Evolutionary conservation across 2,888 invertebrate species (phyloP).

Genomic region (Megamerina dolium): DNA sequence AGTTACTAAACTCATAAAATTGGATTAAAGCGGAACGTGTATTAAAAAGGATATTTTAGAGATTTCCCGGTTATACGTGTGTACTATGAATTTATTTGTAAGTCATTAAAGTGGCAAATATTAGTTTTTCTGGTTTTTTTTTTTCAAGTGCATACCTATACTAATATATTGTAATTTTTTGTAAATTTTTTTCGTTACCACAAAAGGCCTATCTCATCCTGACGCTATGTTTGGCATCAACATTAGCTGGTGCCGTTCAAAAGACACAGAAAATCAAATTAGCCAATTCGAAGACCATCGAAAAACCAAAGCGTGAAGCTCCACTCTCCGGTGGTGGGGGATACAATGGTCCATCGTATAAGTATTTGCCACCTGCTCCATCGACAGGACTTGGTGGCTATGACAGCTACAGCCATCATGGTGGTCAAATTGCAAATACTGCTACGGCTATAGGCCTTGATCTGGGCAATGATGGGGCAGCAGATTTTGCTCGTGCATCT

Average conservation of each 20-base stretch:
- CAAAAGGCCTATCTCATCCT: too few relatives aligned
- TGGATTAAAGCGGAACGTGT: too few relatives aligned
- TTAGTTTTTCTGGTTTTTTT: too few relatives aligned
- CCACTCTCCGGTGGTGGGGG: constrained; percentile 26
- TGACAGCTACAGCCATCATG: constrained; percentile 16
- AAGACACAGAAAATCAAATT: constrained; percentile 7
- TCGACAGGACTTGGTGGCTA: constrained; percentile 6
- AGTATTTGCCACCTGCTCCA: constrained; percentile 33
- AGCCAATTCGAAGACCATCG: too few relatives aligned
- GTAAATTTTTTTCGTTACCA: neutral
- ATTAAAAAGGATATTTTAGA: too few relatives aligned
- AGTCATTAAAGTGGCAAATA: too few relatives aligned
- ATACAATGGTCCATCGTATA: constrained; percentile 38
- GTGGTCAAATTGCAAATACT: constrained; percentile 13
- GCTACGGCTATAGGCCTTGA: constrained; percentile 21
- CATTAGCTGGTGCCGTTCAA: constrained; percentile 12
- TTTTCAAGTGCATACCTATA: neutral
- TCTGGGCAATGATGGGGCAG: constrained; percentile 14
- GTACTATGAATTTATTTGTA: constrained; percentile 18
- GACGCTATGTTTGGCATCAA: too few relatives aligned
- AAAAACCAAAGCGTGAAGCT: constrained; percentile 35
- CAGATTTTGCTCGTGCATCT: too few relatives aligned
- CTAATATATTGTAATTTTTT: too few relatives aligned
- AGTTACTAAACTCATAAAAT: too few relatives aligned
- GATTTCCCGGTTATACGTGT: too few relatives aligned